Base-by-base conservation (phyloP, 1,140 invertebrate genomes). In the Pseudobourletiella spinata region DNA sequence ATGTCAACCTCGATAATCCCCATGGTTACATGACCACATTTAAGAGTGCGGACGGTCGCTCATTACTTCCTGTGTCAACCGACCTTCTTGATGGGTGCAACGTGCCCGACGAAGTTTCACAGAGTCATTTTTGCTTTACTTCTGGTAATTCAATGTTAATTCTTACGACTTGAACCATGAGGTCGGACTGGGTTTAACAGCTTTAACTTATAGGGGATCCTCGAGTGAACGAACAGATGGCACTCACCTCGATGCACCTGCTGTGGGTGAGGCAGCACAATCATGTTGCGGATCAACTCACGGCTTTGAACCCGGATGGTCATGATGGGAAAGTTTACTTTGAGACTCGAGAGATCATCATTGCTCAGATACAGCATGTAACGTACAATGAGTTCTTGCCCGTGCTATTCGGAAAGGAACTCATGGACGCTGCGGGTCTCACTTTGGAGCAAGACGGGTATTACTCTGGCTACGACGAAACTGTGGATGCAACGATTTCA, bases 151-250 rank as follows among this genome's bases (percentile, higher is more conserved):
- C n/a, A n/a, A n/a, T n/a, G n/a, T n/a, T n/a, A n/a, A n/a, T n/a
- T n/a, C n/a, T n/a, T n/a, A n/a, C n/a, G n/a, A n/a, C n/a, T n/a
- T n/a, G n/a, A n/a, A n/a, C n/a, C n/a, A n/a, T n/a, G n/a, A n/a
- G n/a, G n/a, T n/a, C n/a, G n/a, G n/a, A n/a, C n/a, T n/a, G n/a
- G n/a, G n/a, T n/a, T n/a, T n/a, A n/a, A n/a, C n/a, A n/a, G n/a
- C n/a, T n/a, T n/a, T n/a, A n/a, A n/a, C n/a, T n/a, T n/a, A n/a
- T 67, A 84, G 91, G 94, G 65, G 93, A 97, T 72, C 76, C 79
- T 26, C 78, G 93, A 64, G 85, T 85, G 0, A 98, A 97, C 76
- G 50, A 60, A 39, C 22, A 30, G 2, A 48, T 30, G 3, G 16
- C 51, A 8, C 20, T 63, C 1, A 63, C 61, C 8, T 16, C 61